Base-by-base conservation (phyloP, 2,113 vertebrate species). In the Hypocryptadius cinnamomeus region DNA sequence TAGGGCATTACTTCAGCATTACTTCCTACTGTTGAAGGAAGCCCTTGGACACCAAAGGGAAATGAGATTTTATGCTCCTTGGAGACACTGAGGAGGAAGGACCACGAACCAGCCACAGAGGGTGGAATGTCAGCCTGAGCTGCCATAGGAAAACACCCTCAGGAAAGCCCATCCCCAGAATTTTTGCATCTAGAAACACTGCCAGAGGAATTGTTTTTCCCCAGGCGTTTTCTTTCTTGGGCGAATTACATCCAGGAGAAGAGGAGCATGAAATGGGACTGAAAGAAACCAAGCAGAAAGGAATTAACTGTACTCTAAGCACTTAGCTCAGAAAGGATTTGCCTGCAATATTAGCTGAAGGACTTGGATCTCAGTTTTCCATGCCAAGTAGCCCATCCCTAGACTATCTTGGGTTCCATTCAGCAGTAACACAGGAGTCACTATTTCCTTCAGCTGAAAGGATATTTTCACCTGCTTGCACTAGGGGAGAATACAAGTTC, bases 381-480 rank as follows among this genome's bases (percentile, higher is more conserved):
- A 59, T 0, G 14, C 79, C 94, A 95, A 94, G 56, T 28, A 80
- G 91, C 87, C 93, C 90, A 76, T 84, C 87, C 93, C 93, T 83
- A 74, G 76, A 39, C 69, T 77, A 8, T 51, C 78, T 74, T 90
- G 85, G 66, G 74, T 44, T 42, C 63, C 66, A 48, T 74, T 95
- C 93, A 90, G 84, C 56, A 48, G 17, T 40, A 70, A 66, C n/a
- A 18, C 3, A 25, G 72, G 50, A 94, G 54, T 95, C 91, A 96
- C 59, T 78, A 3, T 90, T 91, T 93, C 88, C 95, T 83, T 89
- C 50, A 81, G 86, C 39, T 81, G 42, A 71, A 87, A 82, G 69
- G 59, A 69, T 37, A 85, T 90, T 95, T 92, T 92, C 90, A 97
- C 95, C 96, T 97, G 90, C 59, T 72, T 51, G 28, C 1, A 0